Evolutionary conservation across 2,113 vertebrate genomes (phyloP).

Genomic region (Paramormyrops kingsleyae): DNA sequence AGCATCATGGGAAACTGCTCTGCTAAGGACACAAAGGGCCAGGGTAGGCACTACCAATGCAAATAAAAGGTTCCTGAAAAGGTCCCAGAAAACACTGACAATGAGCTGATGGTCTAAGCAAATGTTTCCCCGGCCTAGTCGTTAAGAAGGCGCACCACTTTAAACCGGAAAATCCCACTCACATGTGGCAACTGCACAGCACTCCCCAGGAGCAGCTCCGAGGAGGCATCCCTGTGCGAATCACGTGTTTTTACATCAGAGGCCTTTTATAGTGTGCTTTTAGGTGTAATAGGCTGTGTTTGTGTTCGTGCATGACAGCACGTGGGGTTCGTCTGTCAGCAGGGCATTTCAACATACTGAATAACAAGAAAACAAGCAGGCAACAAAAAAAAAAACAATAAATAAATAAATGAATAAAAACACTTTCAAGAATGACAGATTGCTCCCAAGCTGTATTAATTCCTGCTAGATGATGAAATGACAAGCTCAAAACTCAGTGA

Average conservation of each 20-base stretch:
- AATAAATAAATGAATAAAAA: neutral
- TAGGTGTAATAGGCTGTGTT: neutral
- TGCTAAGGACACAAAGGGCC: neutral
- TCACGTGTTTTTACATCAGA: neutral
- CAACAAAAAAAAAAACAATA: neutral
- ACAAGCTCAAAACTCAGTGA: neutral
- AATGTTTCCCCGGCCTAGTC: neutral
- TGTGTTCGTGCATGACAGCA: neutral
- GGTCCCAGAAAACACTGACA: neutral
- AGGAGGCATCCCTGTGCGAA: neutral
- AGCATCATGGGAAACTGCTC: neutral
- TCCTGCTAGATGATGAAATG: constrained; percentile 8
- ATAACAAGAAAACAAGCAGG: constrained; percentile 10
- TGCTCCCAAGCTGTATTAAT: constrained; percentile 7
- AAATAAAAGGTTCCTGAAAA: neutral
- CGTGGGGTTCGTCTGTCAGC: neutral
- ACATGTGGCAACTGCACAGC: neutral
- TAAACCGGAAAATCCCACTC: neutral
- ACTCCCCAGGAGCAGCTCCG: neutral
- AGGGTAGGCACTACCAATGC: neutral
- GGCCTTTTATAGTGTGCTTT: neutral
- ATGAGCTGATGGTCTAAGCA: neutral
- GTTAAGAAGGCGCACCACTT: neutral
- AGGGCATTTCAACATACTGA: constrained; percentile 9
- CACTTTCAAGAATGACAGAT: constrained; percentile 7